phyloP scores from a whole-genome alignment of 2,113 vertebrate species.

The Verasper variegatus region DNA sequence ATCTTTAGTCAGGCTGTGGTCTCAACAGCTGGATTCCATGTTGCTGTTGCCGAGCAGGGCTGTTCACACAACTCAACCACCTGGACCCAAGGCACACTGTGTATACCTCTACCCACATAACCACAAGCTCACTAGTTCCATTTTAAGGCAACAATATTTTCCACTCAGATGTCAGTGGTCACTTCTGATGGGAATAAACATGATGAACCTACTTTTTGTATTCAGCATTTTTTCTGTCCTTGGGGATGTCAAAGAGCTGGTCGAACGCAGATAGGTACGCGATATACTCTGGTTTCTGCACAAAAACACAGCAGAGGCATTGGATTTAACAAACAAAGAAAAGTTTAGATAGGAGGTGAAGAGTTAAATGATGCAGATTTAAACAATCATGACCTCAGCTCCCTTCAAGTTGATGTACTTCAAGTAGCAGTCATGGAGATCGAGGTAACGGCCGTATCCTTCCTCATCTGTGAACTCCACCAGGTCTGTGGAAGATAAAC shows the following conservation, averaged over 20 bases:
- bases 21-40: neutral
- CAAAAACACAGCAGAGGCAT: neutral
- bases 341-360: neutral
- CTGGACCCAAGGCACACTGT: neutral
- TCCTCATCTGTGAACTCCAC: conserved; percentile 99
- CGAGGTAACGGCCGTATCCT: conserved; percentile 94
- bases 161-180: neutral
- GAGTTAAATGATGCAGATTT: neutral
- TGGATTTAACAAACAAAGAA: neutral
- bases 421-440: conserved; percentile 97
- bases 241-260: conserved; percentile 98
- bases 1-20: neutral
- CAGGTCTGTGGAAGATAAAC: conserved; percentile 82
- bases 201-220: conserved; percentile 89
- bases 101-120: neutral
- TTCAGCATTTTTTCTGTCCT: conserved; percentile 96
- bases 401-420: conserved; percentile 98
- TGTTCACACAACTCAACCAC: neutral
- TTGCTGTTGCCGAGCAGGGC: neutral
- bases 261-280: conserved; percentile 96
- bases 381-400: conserved; percentile 83
- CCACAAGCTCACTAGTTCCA: neutral
- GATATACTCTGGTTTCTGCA: conserved; percentile 96
- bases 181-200: neutral
- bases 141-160: neutral